Percentiles rank a stretch among this genome's conserved stretches.
phyloP scores from a whole-genome alignment of 1,140 invertebrate species.

The Tetraneura akinire region DNA sequence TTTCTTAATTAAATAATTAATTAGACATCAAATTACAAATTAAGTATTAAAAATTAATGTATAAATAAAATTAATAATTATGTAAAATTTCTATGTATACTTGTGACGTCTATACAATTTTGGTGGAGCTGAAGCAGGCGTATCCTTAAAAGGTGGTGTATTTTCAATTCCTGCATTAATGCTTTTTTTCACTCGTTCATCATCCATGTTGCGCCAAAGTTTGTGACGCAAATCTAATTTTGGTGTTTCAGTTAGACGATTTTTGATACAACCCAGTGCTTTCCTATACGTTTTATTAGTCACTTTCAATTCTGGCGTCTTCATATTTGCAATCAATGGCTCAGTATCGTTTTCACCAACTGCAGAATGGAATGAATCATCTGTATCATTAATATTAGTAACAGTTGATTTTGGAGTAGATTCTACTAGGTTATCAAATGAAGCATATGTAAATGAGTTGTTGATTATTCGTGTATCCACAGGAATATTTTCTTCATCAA shows the following conservation, averaged over 20 bases:
- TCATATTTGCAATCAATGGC: background rate
- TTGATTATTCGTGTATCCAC: constrained; percentile 1
- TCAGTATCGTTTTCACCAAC: constrained; percentile 28
- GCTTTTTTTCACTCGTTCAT: constrained; percentile 26
- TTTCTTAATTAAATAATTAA: no score
- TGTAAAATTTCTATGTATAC: background rate
- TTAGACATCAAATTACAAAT: background rate
- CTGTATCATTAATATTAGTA: background rate
- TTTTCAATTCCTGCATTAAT: constrained; percentile 17
- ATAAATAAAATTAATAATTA: background rate
- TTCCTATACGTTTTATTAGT: background rate
- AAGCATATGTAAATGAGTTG: background rate
- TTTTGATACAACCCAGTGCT: constrained; percentile 31
- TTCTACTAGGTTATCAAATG: background rate
- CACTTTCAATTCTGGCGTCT: background rate
- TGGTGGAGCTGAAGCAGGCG: constrained; percentile 36
- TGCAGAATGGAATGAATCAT: constrained; percentile 44
- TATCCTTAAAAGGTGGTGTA: constrained; percentile 37
- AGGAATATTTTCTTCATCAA: constrained; percentile 41
- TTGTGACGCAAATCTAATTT: constrained; percentile 38
- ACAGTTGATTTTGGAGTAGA: background rate
- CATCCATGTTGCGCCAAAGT: constrained; percentile 48
- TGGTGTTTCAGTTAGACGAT: constrained; percentile 25
- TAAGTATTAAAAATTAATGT: background rate
- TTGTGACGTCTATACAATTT: constrained; percentile 28